Conservation (phyloP, 2,888 invertebrate genomes). For the Carpatolechia fugitivella region DNA sequence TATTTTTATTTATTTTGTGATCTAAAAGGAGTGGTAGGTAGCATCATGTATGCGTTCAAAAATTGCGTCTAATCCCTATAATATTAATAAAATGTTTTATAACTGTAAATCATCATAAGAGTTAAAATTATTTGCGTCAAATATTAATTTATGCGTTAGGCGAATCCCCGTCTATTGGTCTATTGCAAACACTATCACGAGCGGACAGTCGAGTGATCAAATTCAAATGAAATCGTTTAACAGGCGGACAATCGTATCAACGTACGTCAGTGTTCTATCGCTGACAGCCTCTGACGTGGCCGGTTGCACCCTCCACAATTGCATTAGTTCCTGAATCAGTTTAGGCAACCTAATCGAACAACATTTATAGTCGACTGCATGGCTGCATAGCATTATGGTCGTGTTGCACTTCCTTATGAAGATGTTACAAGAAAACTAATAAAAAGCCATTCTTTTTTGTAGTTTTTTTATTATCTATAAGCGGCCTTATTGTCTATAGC, state of each 20-base stretch:
- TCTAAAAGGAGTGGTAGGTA: too few relatives aligned
- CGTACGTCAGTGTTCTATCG: constrained; percentile 66
- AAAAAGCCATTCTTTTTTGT: too few relatives aligned
- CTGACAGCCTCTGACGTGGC: constrained; percentile 35
- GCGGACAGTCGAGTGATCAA: constrained; percentile 73
- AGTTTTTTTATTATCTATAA: too few relatives aligned
- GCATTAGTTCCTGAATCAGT: constrained; percentile 34
- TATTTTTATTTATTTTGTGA: too few relatives aligned
- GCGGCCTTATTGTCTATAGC: too few relatives aligned
- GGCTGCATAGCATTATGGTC: not conserved
- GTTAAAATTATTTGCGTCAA: not conserved
- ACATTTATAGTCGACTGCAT: constrained; percentile 24
- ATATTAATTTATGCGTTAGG: constrained; percentile 17
- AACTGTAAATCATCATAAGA: too few relatives aligned
- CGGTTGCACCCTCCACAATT: constrained; percentile 42
- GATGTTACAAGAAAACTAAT: too few relatives aligned
- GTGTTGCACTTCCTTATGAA: too few relatives aligned
- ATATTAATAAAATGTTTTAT: too few relatives aligned
- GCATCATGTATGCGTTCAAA: too few relatives aligned
- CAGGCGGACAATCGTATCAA: constrained; percentile 72
- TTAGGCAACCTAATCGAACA: constrained; percentile 6
- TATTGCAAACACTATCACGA: constrained; percentile 62
- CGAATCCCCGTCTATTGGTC: constrained; percentile 43
- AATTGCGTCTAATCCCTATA: too few relatives aligned
- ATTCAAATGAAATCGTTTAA: constrained; percentile 74